Evolutionary conservation across 2,888 invertebrate species (phyloP).

Genomic region (Rhimphoctona megacephalus): DNA sequence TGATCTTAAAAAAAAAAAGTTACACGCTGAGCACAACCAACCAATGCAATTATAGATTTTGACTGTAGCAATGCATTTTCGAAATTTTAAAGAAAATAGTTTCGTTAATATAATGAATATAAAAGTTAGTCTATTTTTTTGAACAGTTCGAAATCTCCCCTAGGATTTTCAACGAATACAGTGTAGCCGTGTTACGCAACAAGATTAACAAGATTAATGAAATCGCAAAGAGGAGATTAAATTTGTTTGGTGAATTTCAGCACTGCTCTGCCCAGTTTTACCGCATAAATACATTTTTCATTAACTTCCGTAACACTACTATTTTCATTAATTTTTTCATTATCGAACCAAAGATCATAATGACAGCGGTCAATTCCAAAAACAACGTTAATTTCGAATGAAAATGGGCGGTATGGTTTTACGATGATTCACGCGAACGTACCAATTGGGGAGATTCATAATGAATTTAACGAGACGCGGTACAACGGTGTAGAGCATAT

Average conservation of each 20-base stretch:
- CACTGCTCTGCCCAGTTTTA: conserved; percentile 79
- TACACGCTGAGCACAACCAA: conserved; percentile 44
- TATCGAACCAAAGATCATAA: conserved; percentile 86
- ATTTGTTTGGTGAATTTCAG: conserved; percentile 66
- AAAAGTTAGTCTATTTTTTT: neutral
- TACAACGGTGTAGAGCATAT: conserved; percentile 97
- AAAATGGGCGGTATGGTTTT: conserved; percentile 97
- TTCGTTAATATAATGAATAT: neutral
- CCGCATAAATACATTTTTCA: conserved; percentile 76
- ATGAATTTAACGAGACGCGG: conserved; percentile 97
- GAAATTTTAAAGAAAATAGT: conserved; percentile 17
- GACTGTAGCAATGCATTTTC: conserved; percentile 5
- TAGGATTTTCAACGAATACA: conserved; percentile 90
- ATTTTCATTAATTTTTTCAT: conserved; percentile 75
- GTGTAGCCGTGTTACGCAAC: conserved; percentile 83
- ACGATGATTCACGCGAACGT: conserved; percentile 98
- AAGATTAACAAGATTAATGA: conserved; percentile 85
- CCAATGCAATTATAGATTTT: neutral
- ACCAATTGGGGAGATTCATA: conserved; percentile 99
- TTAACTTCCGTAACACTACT: conserved; percentile 74
- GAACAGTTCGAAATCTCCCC: conserved; percentile 81
- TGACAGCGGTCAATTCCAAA: conserved; percentile 90
- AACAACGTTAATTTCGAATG: conserved; percentile 90
- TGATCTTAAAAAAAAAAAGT: conserved; percentile 40
- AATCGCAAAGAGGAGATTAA: conserved; percentile 87